Evolutionary conservation across 1,140 invertebrate genomes (phyloP).

Genomic region (Heterodera schachtii): DNA sequence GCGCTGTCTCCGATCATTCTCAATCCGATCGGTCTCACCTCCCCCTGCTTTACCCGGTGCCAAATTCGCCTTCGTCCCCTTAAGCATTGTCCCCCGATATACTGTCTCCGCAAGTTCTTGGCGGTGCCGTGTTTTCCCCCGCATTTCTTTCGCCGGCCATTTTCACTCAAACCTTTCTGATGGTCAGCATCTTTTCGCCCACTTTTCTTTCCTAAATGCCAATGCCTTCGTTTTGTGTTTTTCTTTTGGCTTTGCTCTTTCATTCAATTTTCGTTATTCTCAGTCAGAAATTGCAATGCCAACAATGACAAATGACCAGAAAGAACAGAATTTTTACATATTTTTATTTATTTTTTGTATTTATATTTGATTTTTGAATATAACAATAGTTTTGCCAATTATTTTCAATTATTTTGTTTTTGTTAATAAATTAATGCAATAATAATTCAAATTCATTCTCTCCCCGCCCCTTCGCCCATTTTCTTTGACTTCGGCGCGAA

Average conservation of each 20-base stretch:
- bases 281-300: not conserved
- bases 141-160: slow-evolving; percentile 42
- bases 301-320: too few species aligned
- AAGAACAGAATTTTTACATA: too few species aligned
- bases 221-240: not conserved
- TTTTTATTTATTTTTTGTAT: too few species aligned
- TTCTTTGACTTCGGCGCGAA: not conserved
- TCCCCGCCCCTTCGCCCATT: not conserved
- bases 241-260: not conserved
- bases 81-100: slow-evolving; percentile 45
- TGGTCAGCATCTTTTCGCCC: slow-evolving; percentile 40
- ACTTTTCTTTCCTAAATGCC: slow-evolving; percentile 62
- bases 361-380: too few species aligned
- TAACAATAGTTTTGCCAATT: too few species aligned
- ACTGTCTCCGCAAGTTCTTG: slow-evolving; percentile 39
- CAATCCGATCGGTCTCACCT: slow-evolving; percentile 26
- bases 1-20: slow-evolving; percentile 41
- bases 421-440: not conserved
- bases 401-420: not conserved
- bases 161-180: slow-evolving; percentile 43
- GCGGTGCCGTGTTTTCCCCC: slow-evolving; percentile 39
- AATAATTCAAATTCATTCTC: too few species aligned
- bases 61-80: not conserved
- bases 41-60: not conserved
- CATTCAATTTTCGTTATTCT: slow-evolving; percentile 2